Percentiles rank a stretch among this genome's conserved stretches.
These are phyloP conservation scores for Agelas oroides DNA, from an alignment of 37 sponge, comb jelly and placozoan genomes.

Conservation along the genomic window DNA sequence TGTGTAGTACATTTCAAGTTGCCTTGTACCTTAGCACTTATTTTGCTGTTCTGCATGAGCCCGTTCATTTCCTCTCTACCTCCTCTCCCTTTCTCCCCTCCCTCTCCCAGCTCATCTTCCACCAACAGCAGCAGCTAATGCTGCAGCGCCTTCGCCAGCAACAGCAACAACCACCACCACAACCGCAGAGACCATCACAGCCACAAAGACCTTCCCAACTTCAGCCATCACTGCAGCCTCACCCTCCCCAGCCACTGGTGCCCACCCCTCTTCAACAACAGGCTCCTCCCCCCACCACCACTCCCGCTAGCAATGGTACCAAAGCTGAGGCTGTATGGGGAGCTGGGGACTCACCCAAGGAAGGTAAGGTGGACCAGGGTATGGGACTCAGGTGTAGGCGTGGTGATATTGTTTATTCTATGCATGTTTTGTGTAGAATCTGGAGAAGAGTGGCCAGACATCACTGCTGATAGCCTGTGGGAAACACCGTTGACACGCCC, in stretches of 20 bases:
- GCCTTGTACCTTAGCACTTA: too few relatives aligned
- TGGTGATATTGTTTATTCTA: too few relatives aligned
- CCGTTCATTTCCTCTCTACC: too few relatives aligned
- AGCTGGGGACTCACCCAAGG: neutral
- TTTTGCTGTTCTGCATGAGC: too few relatives aligned
- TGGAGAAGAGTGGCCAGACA: conserved; percentile 60
- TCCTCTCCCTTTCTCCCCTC: too few relatives aligned
- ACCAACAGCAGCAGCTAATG: conserved; percentile 22
- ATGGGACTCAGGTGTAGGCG: too few relatives aligned
- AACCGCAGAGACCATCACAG: conserved; percentile 13
- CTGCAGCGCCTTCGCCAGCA: conserved; percentile 20
- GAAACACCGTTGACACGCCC: neutral
- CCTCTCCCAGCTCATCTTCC: too few relatives aligned
- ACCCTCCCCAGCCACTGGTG: neutral
- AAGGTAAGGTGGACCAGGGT: neutral
- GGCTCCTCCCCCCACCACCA: neutral
- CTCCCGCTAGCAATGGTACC: neutral
- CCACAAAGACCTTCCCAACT: conserved; percentile 27
- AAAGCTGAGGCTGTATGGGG: conserved; percentile 41
- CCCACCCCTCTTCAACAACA: neutral
- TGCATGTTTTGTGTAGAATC: neutral
- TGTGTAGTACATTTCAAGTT: too few relatives aligned
- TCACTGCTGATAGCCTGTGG: conserved; percentile 29
- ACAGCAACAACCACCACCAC: conserved; percentile 15
- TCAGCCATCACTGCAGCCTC: neutral